These are phyloP conservation scores for Potamilus streckersoni DNA, from an alignment of 1,140 invertebrate species.

Conservation along the genomic window DNA sequence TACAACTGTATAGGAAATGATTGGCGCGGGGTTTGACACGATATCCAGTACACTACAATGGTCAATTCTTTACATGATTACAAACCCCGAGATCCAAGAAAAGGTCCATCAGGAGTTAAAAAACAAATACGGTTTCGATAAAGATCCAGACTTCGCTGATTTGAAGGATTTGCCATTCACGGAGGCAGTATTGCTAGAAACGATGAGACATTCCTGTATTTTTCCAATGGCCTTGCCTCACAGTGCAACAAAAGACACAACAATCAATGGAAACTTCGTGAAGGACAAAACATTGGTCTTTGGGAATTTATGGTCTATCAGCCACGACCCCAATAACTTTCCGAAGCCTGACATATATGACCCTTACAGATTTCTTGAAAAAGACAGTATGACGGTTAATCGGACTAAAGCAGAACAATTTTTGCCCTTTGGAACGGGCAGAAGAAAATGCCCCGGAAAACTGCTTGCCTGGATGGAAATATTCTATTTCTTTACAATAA, in stretches of 20 bases:
- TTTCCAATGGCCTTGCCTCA: constrained; percentile 63
- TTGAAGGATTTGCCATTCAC: constrained; percentile 44
- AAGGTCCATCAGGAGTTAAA: constrained; percentile 63
- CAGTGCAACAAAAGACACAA: constrained; percentile 60
- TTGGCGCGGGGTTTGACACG: constrained; percentile 67
- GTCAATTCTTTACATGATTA: constrained; percentile 65
- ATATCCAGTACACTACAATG: constrained; percentile 66
- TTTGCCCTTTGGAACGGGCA: constrained; percentile 53
- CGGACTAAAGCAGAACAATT: constrained; percentile 39
- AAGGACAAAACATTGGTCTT: constrained; percentile 55
- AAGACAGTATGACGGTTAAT: constrained; percentile 33
- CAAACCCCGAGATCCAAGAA: constrained; percentile 63
- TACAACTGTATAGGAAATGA: constrained; percentile 47
- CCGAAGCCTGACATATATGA: constrained; percentile 50
- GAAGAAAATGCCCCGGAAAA: constrained; percentile 80
- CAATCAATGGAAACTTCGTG: constrained; percentile 50
- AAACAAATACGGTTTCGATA: constrained; percentile 45
- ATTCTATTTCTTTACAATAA: constrained; percentile 78
- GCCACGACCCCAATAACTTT: constrained; percentile 51
- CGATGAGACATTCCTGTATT: constrained; percentile 54
- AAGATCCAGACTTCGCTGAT: constrained; percentile 50
- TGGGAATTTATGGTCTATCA: constrained; percentile 57
- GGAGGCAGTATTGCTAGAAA: constrained; percentile 52
- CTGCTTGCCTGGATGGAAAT: constrained; percentile 78
- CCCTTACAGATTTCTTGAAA: constrained; percentile 55